Base-by-base conservation (phyloP, 2,797 vertebrate genomes). In the Melanotaenia maccullochi region DNA sequence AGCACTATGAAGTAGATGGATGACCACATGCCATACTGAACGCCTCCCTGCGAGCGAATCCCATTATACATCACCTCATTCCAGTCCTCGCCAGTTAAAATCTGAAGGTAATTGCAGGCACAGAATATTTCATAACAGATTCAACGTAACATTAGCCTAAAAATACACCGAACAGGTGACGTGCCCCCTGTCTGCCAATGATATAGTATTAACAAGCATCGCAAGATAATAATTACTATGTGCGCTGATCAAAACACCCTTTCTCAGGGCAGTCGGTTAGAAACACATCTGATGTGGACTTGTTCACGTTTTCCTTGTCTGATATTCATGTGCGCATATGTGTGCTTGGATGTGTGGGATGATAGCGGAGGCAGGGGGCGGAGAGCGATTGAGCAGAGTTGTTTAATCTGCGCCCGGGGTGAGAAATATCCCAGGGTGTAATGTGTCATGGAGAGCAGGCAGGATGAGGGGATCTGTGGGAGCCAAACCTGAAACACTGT, bases 11-110 rank as follows among this genome's bases (percentile, higher is more conserved):
- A 99, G 76, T 99, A 99, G 92, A 99, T 97, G 8, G 98, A 99
- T 8, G 98, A 99, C 97, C 98, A 99, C 98, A 99, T 99, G 86
- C 98, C 98, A 0, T 96, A 98, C 91, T 96, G 96, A 74, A 99
- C 98, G 0, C 98, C 98, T 28, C 97, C 98, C 88, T 99, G 98
- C 0, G 98, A 99, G 57, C 97, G 97, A 68, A 99, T 99, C 54
- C 97, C 98, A 0, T 99, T 96, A 91, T 99, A 99, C 98, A 99
- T 99, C 86, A 99, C 98, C 87, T 99, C 98, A 0, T 99, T 99
- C 98, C 98, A 99, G 92, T 99, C 98, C 88, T 99, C 98, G 0
- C 98, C 98, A 0, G 98, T 99, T 86, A 99, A 90, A 86, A 99
- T 99, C 98, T 99, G 87, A 2, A 51, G 71, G 63, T 6, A 71